Percentiles rank a stretch among this genome's conserved stretches.
Conservation (phyloP, 2,888 invertebrate genomes). For the Ormia ochracea region DNA sequence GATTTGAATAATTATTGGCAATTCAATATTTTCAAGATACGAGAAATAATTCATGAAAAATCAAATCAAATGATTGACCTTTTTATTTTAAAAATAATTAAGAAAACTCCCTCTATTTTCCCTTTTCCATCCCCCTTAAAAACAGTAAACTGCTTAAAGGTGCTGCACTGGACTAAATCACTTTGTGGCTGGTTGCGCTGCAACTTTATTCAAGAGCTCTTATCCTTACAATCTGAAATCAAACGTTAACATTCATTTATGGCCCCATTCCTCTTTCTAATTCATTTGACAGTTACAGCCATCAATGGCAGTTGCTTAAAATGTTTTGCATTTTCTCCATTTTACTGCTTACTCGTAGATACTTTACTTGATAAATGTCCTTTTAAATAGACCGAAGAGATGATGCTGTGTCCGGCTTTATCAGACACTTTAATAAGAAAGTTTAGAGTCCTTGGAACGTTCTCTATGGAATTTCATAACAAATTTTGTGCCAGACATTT, state of each 20-base stretch:
- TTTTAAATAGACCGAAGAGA: constrained; percentile 61
- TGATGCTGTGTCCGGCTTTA: constrained; percentile 15
- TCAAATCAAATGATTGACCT: too few relatives aligned
- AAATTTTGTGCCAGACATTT: constrained; percentile 47
- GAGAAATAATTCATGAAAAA: too few relatives aligned
- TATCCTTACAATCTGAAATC: not conserved
- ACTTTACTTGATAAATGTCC: constrained; percentile 58
- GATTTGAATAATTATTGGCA: too few relatives aligned
- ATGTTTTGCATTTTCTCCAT: constrained; percentile 43
- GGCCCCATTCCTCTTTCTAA: not conserved
- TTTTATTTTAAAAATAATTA: too few relatives aligned
- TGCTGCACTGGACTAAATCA: not conserved
- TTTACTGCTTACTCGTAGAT: not conserved
- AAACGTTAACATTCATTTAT: constrained; percentile 8
- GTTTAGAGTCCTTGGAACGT: not conserved
- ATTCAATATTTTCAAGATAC: too few relatives aligned
- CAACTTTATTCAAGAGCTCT: not conserved
- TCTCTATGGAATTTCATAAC: constrained; percentile 43
- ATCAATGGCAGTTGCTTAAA: constrained; percentile 38
- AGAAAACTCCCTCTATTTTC: not conserved
- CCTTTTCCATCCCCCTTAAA: not conserved
- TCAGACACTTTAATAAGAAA: not conserved
- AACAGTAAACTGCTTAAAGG: not conserved
- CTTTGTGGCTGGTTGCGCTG: not conserved
- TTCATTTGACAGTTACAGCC: constrained; percentile 34